A percentile compares a stretch with the other conserved stretches of the same genome.
These are phyloP conservation scores for Entosphenus tridentatus DNA, from an alignment of 2,113 vertebrate genomes.

Conservation along the genomic window DNA sequence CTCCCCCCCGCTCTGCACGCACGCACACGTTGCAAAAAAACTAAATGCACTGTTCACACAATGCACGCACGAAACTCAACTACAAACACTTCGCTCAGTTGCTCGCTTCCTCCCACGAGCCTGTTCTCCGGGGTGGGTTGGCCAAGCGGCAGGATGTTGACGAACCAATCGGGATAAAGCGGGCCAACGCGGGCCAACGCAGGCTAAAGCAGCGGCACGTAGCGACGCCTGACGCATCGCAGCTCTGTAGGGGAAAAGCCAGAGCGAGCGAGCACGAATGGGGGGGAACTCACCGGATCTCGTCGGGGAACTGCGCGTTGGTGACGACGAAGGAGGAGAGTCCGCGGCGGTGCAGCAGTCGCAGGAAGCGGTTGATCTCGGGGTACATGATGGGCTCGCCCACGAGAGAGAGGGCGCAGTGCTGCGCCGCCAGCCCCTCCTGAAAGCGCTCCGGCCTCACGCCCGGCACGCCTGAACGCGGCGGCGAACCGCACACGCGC, in stretches of 20 bases:
- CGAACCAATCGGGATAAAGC: too few species aligned
- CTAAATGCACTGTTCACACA: too few species aligned
- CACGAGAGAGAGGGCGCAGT: slow-evolving; percentile 74
- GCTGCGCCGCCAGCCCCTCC: slow-evolving; percentile 44
- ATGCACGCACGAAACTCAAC: too few species aligned
- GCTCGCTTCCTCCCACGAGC: too few species aligned
- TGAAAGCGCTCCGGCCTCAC: slow-evolving; percentile 41
- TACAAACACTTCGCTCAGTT: too few species aligned
- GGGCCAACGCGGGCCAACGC: too few species aligned
- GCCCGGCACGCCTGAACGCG: slow-evolving; percentile 42
- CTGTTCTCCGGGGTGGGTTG: too few species aligned
- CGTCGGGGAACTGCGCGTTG: slow-evolving; percentile 68
- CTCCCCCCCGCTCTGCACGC: too few species aligned
- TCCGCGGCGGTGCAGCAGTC: slow-evolving; percentile 35
- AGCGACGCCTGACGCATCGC: neutral
- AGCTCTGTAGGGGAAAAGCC: neutral
- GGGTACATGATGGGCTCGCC: slow-evolving; percentile 94
- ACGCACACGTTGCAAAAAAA: too few species aligned
- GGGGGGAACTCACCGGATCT: slow-evolving; percentile 42
- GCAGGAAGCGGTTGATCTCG: slow-evolving; percentile 53
- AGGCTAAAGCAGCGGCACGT: too few species aligned
- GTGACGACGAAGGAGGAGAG: slow-evolving; percentile 89
- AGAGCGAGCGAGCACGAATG: neutral
- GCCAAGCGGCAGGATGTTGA: too few species aligned
- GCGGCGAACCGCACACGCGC: too few species aligned